Percentiles rank a stretch among this genome's conserved stretches.
Evolutionary conservation across 1,140 invertebrate genomes (phyloP).

Genomic region (Neotoxoptera formosana): DNA sequence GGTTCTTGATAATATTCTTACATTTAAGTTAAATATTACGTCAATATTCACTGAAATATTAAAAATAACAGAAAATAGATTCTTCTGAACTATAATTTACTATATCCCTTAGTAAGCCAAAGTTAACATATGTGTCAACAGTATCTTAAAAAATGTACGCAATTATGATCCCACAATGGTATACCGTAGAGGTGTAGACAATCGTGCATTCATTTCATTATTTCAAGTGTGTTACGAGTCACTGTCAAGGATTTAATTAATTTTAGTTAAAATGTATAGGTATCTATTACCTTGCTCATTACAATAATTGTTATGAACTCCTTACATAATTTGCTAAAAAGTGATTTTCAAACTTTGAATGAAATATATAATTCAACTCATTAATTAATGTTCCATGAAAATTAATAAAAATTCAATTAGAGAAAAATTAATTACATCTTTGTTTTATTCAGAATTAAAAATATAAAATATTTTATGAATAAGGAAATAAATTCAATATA

Average conservation of each 20-base stretch:
- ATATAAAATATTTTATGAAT: background rate
- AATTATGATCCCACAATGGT: background rate
- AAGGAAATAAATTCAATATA: background rate
- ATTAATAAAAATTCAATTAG: background rate
- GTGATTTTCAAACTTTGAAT: no score
- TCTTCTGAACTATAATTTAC: background rate
- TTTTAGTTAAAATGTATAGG: background rate
- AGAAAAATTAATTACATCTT: background rate
- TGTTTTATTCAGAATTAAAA: background rate
- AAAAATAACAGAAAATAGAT: background rate
- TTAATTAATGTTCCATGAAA: background rate
- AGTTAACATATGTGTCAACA: background rate
- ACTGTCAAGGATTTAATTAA: background rate
- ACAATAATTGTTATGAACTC: background rate
- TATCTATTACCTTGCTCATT: background rate
- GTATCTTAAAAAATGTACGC: background rate
- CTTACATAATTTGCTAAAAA: background rate
- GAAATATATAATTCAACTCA: no score
- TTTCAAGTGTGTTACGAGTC: background rate
- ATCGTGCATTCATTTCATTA: background rate
- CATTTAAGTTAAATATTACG: background rate
- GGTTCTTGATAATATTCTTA: background rate
- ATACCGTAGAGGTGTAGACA: no score
- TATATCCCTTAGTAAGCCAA: background rate
- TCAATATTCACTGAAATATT: background rate